Percentiles rank a stretch among this genome's conserved stretches.
Evolutionary conservation across 2,797 vertebrate species (phyloP).

Genomic region (Macrochelys suwanniensis): DNA sequence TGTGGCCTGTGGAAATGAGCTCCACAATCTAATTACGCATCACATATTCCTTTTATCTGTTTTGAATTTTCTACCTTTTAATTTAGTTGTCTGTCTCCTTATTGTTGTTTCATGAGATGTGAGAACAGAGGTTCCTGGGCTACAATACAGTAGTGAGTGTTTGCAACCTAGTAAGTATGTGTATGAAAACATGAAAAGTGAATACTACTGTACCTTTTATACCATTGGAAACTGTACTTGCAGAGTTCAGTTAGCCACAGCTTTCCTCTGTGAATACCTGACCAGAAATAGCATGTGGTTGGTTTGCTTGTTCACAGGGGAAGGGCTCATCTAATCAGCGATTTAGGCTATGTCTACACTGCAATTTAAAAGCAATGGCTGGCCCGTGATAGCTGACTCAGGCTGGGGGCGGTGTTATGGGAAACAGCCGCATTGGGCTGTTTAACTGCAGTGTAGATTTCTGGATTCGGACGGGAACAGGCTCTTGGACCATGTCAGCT

Average conservation of each 20-base stretch:
- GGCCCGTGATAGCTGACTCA: background rate
- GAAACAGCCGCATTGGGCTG: too few relatives aligned
- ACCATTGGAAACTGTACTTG: background rate
- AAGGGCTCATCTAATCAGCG: background rate
- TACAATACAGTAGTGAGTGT: background rate
- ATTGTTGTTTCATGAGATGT: background rate
- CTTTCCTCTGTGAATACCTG: background rate
- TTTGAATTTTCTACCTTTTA: background rate
- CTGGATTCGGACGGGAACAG: too few relatives aligned
- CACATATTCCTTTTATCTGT: background rate
- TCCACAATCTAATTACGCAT: background rate
- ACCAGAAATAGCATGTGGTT: background rate
- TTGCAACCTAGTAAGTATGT: background rate
- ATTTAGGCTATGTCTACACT: background rate
- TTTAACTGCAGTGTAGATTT: background rate
- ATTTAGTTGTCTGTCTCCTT: background rate
- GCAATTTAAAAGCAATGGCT: background rate
- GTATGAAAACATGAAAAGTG: background rate
- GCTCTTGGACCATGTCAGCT: too few relatives aligned
- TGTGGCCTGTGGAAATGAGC: background rate
- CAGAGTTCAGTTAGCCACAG: background rate
- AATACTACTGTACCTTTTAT: background rate
- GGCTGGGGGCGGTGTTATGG: background rate
- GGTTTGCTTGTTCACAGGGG: background rate
- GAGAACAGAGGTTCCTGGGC: background rate